Evolutionary conservation across 2,797 vertebrate species (phyloP).

Genomic region (Clarias platycephalus): DNA sequence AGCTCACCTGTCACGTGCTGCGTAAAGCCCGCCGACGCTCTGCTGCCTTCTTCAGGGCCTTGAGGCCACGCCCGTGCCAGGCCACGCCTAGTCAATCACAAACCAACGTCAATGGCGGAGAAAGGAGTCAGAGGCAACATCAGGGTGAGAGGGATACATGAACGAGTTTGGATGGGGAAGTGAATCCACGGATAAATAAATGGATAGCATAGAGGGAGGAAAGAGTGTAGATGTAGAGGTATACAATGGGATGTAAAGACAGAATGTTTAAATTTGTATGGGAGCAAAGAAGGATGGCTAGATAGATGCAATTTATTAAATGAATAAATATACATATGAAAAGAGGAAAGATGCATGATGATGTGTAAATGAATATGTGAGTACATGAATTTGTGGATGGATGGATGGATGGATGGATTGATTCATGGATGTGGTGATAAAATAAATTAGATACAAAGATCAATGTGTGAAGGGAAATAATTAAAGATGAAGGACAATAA

Average conservation of each 20-base stretch:
- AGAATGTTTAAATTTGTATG: background rate
- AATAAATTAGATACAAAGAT: background rate
- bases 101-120: constrained; percentile 57
- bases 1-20: constrained; percentile 87
- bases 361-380: background rate
- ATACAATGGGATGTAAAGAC: background rate
- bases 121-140: background rate
- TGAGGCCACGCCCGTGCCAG: constrained; percentile 72
- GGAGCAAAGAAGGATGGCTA: background rate
- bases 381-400: background rate
- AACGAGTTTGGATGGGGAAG: background rate
- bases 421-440: too few species aligned
- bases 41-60: constrained; percentile 75
- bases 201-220: background rate
- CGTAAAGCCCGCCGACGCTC: constrained; percentile 84
- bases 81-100: constrained; percentile 53
- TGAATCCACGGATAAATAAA: background rate
- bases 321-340: background rate
- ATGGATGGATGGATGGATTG: background rate
- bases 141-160: constrained; percentile 21
- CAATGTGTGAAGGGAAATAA: background rate
- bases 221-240: background rate
- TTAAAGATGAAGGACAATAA: background rate
- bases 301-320: background rate
- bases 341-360: background rate